Evolutionary conservation across 2,113 vertebrate species (phyloP).

Genomic region (Zosterops japonicus): DNA sequence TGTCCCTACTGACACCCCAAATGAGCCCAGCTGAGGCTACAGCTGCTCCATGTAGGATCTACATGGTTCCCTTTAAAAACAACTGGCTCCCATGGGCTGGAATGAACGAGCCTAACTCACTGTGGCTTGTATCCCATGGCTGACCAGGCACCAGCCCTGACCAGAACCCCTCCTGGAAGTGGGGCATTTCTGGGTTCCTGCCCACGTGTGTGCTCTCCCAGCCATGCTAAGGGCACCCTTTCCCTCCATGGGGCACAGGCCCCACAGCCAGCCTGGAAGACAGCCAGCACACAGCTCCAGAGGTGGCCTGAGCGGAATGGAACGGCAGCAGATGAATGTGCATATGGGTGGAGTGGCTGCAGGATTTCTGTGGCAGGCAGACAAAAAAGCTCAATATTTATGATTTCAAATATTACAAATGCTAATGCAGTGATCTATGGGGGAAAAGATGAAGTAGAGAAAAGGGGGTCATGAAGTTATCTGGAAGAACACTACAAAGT

Average conservation of each 20-base stretch:
- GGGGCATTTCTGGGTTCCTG: not conserved
- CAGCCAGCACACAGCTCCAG: fast-evolving
- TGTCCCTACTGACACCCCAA: not conserved
- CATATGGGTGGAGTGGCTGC: fast-evolving
- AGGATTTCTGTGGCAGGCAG: not conserved
- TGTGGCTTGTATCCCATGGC: not conserved
- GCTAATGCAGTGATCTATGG: not conserved
- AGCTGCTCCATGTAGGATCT: fast-evolving
- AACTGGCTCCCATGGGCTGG: not conserved
- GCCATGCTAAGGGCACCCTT: not conserved
- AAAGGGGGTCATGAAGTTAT: not conserved
- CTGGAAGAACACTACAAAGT: not conserved
- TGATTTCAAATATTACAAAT: not conserved
- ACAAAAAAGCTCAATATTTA: not conserved
- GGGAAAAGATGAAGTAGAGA: not conserved
- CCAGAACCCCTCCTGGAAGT: no score
- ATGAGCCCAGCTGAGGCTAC: not conserved
- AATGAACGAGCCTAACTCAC: not conserved
- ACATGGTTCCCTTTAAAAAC: not conserved
- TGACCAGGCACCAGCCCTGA: not conserved
- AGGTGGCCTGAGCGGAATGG: not conserved
- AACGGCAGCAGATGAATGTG: not conserved
- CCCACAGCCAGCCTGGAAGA: not conserved
- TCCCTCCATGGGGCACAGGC: fast-evolving
- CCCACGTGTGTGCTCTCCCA: fast-evolving